phyloP scores from a whole-genome alignment of 2,888 invertebrate genomes.

The Phaedon cochleariae region DNA sequence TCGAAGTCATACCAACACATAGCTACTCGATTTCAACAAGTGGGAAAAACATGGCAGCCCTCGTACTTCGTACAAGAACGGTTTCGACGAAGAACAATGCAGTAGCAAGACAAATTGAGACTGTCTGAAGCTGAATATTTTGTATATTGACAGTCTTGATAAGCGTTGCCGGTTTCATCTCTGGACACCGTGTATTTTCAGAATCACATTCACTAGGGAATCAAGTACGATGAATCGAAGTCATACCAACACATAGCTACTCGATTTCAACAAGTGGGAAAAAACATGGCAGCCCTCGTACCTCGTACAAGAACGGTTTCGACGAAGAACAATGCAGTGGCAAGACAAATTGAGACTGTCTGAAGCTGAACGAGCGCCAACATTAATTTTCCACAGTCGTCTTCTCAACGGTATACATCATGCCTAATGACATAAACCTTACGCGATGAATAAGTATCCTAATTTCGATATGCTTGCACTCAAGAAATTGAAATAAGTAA shows the following conservation, averaged over 20 bases:
- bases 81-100: neutral
- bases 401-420: conserved; percentile 13
- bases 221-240: neutral
- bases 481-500: conserved; percentile 22
- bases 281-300: neutral
- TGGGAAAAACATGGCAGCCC: neutral
- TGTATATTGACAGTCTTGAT: too few relatives aligned
- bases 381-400: conserved; percentile 2
- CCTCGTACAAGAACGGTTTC: neutral
- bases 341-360: neutral
- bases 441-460: conserved; percentile 15
- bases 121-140: neutral
- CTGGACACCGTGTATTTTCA: too few relatives aligned
- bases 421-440: conserved; percentile 22
- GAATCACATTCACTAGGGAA: too few relatives aligned
- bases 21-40: neutral
- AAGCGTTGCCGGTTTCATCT: too few relatives aligned
- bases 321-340: neutral
- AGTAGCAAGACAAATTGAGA: neutral
- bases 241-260: neutral
- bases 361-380: conserved; percentile 3
- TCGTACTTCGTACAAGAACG: neutral
- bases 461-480: conserved; percentile 24
- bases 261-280: neutral
- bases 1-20: neutral